Base-by-base conservation (phyloP, 2,113 vertebrate genomes). In the Motacilla tschutschensis region DNA sequence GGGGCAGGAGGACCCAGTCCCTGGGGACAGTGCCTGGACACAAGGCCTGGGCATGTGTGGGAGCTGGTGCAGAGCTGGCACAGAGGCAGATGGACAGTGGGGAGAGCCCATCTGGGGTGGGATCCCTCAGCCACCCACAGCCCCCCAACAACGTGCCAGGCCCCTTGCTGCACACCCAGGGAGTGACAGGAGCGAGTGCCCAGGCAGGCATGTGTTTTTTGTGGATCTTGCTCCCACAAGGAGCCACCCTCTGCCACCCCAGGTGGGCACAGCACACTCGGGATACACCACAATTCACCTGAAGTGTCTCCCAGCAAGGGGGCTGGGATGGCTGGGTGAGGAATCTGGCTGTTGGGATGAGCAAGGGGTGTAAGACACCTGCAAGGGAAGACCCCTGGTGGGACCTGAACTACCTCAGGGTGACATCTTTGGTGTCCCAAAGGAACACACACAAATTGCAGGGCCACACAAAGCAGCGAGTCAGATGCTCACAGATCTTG, bases 71-170 rank as follows among this genome's bases (percentile, higher is more conserved):
- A 17, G 59, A 40, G 65, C 69, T 83, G 88, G 40, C 0, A 2
- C 1, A 8, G 58, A 38, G 35, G 54, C 58, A 54, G 18, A 29
- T 8, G 17, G 76, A 14, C 12, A 9, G 6, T 0, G 3, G 8
- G n/a, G 33, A 65, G 41, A 58, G 29, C 22, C n/a, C 1, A 0
- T 2, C 7, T 1, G 4, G 17, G 10, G 8, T 4, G 7, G 51
- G 60, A 58, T 6, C 35, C 14, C 36, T 5, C 0, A 3, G 17
- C 58, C 1, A 0, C 25, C 74, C 0, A 0, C 50, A 54, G 44
- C 35, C 38, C 7, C 79, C 17, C 36, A n/a, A 11, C 14, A 8
- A 31, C 12, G n/a, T 65, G 43, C 55, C 55, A 29, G 12, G n/a
- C 33, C 28, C 21, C 15, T 62, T 71, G 41, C 41, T 59, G 59